Evolutionary conservation across 2,797 vertebrate species (phyloP), one percentile per base, ranked within the genome.

Genomic region (Acanthurus leucopareius): DNA sequence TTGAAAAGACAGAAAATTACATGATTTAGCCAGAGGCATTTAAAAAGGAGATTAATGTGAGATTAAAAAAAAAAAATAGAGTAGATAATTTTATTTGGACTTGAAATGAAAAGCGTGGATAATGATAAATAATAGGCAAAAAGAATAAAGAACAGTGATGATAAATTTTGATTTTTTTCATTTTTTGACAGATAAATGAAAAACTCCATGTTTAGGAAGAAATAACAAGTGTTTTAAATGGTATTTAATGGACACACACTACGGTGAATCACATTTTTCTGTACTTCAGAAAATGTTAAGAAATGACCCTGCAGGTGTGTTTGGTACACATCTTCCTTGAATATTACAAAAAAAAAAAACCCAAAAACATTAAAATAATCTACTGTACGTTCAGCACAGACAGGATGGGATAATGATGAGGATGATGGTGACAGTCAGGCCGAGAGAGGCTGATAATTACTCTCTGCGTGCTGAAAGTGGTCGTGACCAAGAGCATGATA

Each of bases 391-490:
- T 73, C 44, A 70, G 53, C 58, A 66, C 35, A 64, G 70, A 69
- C 10, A 65, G 65, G 69, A 73, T 42, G 77, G 69, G 65, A 76
- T 78, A 83, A 86, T 56, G 82, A 85, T 69, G 84, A 86, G 63
- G 86, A 80, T 63, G 84, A 79, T 70, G 77, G 71, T 44, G 77
- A 84, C 82, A 89, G 62, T 86, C 59, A 80, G 79, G 81, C 56
- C 53, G 67, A 62, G 49, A 64, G 66, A 88, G 73, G 75, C 52
- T 76, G 64, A 88, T 94, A 95, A 93, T 95, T 95, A 99, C 98
- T 96, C 94, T 96, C 93, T n/a, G 83, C 80, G 68, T 94, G 93
- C 73, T 96, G 94, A 64, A 89, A 69, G 56, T 74, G 80, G 68
- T 90, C 87, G 13, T 83, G 92, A 10, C 95, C 96, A 79, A 97